Conservation (phyloP, 2,113 vertebrate genomes). For the Suncus etruscus region DNA sequence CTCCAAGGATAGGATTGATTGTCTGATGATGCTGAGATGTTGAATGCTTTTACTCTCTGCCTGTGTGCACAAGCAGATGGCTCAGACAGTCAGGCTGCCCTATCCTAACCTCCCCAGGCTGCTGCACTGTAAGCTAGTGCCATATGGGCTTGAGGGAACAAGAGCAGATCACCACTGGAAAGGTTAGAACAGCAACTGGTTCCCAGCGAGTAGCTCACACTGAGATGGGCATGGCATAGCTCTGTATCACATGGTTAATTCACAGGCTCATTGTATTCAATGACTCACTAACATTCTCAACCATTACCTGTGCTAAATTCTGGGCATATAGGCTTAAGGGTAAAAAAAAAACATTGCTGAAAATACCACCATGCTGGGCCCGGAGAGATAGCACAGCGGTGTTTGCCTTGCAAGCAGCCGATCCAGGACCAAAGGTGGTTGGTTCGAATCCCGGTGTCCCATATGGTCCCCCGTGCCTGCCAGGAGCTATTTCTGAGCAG, state of each 20-base stretch:
- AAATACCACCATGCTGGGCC: background rate
- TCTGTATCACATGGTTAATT: background rate
- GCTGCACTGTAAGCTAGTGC: background rate
- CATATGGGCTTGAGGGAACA: background rate
- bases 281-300: background rate
- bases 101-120: conserved; percentile 24
- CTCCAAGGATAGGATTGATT: background rate
- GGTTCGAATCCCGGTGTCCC: no score
- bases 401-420: no score
- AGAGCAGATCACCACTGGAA: conserved; percentile 20
- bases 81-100: conserved; percentile 13
- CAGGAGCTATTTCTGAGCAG: no score
- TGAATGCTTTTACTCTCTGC: background rate
- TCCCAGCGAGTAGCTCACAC: background rate
- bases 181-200: conserved; percentile 13
- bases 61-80: conserved; percentile 67
- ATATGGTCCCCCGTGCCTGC: no score
- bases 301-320: background rate
- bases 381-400: no score
- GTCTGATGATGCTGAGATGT: background rate
- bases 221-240: background rate
- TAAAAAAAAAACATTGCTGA: background rate
- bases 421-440: no score
- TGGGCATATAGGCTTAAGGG: background rate
- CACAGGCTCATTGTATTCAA: background rate